Base-by-base conservation (phyloP, 2,888 invertebrate species). In the Lamproptera curius region DNA sequence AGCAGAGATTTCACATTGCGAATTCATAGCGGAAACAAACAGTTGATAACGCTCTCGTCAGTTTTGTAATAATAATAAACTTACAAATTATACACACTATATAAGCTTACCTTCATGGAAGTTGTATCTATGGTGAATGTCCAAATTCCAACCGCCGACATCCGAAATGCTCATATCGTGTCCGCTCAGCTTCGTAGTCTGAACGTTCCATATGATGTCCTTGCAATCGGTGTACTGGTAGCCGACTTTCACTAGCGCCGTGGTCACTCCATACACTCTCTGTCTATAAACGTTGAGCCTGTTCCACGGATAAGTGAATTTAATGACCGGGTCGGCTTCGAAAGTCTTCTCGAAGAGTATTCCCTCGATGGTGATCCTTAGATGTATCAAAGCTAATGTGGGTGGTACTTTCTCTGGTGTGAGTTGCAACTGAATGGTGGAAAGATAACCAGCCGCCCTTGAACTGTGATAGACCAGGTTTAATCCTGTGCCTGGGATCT, bases 251-350 rank as follows among this genome's bases (percentile, higher is more conserved):
- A 98, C 97, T 68, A 95, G 91, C 0, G 98, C 98, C 0, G 95
- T 96, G 0, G 98, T 97, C 0, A 98, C 95, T 9, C 99, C 99
- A 66, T 97, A 98, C 5, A 99, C 98, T 55, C 97, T 91, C 81
- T 99, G 98, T 31, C 96, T 91, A 77, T 99, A 99, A 1, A 98
- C 97, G 68, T 99, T 99, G 36, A 96, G 86, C 50, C 98, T 91
- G 73, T 99, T 97, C 99, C 99, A 99, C 0, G 97, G 95, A 69
- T 97, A 99, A 0, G 97, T 98, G 79, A 97, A 98, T 70, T 97
- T 98, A 56, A 99, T 96, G 26, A 96, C 93, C 0, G 98, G 97
- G 79, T 98, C 98, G 0, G 99, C 98, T 80, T 98, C 98, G 70
- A 99, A 98, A 0, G 92, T 92, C 70, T 95, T 95, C 70, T 97